phyloP scores from a whole-genome alignment of 2,888 invertebrate genomes.

The Lithophane ornitopus region DNA sequence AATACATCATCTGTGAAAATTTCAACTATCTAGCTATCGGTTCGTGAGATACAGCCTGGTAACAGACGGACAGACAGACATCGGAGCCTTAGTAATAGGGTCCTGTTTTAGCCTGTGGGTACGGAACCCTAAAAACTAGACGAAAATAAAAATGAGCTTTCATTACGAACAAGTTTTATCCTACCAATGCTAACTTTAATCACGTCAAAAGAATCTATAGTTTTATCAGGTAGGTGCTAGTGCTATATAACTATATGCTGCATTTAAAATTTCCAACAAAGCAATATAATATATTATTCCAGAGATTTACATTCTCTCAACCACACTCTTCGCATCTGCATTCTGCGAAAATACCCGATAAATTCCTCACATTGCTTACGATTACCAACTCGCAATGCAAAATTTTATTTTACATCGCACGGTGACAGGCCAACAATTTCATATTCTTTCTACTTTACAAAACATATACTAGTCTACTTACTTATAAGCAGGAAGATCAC shows the following conservation, averaged over 20 bases:
- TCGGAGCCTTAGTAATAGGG: too few relatives aligned
- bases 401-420: conserved; percentile 16
- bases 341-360: conserved; percentile 58
- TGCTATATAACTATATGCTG: conserved; percentile 30
- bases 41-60: too few relatives aligned
- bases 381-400: conserved; percentile 35
- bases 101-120: too few relatives aligned
- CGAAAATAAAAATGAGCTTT: neutral
- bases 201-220: conserved; percentile 9
- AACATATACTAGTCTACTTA: neutral
- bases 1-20: too few relatives aligned
- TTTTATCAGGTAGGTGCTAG: conserved; percentile 18
- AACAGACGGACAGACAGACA: too few relatives aligned
- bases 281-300: conserved; percentile 29
- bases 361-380: conserved; percentile 64
- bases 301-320: conserved; percentile 50
- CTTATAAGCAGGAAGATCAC: neutral
- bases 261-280: conserved; percentile 45
- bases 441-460: conserved; percentile 17
- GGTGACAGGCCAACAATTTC: neutral
- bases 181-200: neutral
- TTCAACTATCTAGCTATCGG: too few relatives aligned
- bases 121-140: too few relatives aligned
- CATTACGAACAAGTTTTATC: neutral
- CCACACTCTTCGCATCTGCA: conserved; percentile 48